Evolutionary conservation across 2,113 vertebrate genomes (phyloP).

Genomic region (Eleginops maclovinus): DNA sequence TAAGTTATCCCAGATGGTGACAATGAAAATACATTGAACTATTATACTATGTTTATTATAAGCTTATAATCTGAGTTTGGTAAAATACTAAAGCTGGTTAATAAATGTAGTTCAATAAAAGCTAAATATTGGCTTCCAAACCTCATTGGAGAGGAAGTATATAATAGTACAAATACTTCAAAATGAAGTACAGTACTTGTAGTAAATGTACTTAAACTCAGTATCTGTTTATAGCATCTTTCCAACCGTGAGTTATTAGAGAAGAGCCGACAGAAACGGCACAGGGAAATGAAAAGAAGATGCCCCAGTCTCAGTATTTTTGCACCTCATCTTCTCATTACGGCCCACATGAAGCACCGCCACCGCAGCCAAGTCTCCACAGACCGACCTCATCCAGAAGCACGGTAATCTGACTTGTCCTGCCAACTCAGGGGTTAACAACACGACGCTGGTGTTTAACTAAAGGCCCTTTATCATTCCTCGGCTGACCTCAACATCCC

Average conservation of each 20-base stretch:
- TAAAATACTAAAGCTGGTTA: no score
- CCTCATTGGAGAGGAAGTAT: no score
- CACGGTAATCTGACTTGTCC: constrained; percentile 67
- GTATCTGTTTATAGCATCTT: no score
- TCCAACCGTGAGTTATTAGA: neutral
- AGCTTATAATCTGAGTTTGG: no score
- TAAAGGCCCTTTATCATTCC: constrained; percentile 85
- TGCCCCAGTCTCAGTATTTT: constrained; percentile 25
- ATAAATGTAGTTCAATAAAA: no score
- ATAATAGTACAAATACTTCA: no score
- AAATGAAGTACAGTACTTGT: no score
- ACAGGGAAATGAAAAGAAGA: neutral
- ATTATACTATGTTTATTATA: no score
- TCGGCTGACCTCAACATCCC: constrained; percentile 85
- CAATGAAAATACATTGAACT: no score
- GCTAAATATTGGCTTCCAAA: no score
- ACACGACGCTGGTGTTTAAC: constrained; percentile 85
- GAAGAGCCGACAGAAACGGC: neutral
- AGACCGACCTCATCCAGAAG: constrained; percentile 73
- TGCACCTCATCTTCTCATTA: constrained; percentile 51
- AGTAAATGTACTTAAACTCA: no score
- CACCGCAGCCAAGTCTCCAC: constrained; percentile 69
- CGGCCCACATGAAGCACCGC: constrained; percentile 66
- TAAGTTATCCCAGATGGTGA: no score
- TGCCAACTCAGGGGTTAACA: constrained; percentile 78